Conservation (phyloP, 2,888 invertebrate species). For the Cepaea hortensis region DNA sequence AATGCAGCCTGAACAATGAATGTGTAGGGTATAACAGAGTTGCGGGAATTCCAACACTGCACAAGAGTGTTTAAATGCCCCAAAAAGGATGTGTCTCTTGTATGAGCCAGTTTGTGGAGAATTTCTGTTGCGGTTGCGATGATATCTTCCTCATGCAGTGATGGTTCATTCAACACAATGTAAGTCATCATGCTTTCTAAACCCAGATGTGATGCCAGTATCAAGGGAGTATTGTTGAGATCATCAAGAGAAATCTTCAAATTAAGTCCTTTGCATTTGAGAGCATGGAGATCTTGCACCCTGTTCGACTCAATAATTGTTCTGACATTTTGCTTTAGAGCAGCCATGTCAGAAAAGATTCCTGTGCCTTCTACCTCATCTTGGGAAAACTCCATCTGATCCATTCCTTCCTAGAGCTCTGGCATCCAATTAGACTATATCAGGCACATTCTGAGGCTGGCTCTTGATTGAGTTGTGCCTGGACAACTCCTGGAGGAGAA, state of each 20-base stretch:
- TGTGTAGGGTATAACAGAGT: slow-evolving; percentile 35
- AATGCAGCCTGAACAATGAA: slow-evolving; percentile 47
- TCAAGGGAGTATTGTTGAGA: slow-evolving; percentile 37
- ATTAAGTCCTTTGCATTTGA: slow-evolving; percentile 29
- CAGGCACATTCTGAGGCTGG: not conserved
- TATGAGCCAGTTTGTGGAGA: slow-evolving; percentile 32
- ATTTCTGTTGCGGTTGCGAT: slow-evolving; percentile 35
- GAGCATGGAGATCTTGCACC: slow-evolving; percentile 23
- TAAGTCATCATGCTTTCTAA: slow-evolving; percentile 38
- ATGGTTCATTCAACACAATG: slow-evolving; percentile 22
- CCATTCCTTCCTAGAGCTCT: slow-evolving; percentile 4
- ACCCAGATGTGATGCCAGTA: slow-evolving; percentile 33
- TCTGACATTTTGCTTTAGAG: slow-evolving; percentile 28
- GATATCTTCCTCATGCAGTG: slow-evolving; percentile 38
- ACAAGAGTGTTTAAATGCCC: slow-evolving; percentile 33
- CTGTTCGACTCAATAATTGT: slow-evolving; percentile 2
- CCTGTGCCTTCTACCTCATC: not conserved
- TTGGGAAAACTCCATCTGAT: not conserved
- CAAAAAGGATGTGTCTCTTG: slow-evolving; percentile 33
- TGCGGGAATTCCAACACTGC: slow-evolving; percentile 23
- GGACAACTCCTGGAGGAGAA: not conserved
- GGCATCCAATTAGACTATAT: not conserved
- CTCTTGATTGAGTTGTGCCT: not conserved
- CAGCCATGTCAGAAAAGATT: slow-evolving; percentile 29
- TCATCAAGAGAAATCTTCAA: slow-evolving; percentile 37